Evolutionary conservation across 2,113 vertebrate species (phyloP).

Genomic region (Eulemur macaco): DNA sequence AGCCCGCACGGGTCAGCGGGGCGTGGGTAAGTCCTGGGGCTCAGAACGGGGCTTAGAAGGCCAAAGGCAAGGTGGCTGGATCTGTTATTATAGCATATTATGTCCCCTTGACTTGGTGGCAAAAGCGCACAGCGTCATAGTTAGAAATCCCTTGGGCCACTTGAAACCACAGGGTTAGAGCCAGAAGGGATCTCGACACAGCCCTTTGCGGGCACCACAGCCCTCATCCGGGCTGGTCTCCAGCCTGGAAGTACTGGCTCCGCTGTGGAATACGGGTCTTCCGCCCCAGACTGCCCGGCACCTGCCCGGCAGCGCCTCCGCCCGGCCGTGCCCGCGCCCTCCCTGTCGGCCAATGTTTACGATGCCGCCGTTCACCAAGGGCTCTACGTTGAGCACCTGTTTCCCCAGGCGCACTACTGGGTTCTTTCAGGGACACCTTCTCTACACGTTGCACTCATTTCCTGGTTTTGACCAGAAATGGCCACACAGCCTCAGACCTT

Average conservation of each 20-base stretch:
- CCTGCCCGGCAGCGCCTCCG: too few relatives aligned
- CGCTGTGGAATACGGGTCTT: neutral
- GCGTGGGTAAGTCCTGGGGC: neutral
- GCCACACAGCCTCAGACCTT: rapidly evolving
- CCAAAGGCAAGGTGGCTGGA: neutral
- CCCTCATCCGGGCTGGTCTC: too few relatives aligned
- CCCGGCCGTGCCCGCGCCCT: neutral
- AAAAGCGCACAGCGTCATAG: neutral
- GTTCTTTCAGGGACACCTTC: neutral
- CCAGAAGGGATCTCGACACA: neutral
- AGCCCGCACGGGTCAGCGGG: neutral
- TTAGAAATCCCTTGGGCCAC: neutral
- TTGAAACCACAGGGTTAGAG: neutral
- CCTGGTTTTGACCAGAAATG: neutral
- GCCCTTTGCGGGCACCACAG: neutral
- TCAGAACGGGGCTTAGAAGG: neutral
- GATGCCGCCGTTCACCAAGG: neutral
- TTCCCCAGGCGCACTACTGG: too few relatives aligned
- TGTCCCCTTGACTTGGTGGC: neutral
- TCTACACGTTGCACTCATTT: neutral
- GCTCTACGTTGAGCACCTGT: neutral
- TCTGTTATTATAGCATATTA: rapidly evolving
- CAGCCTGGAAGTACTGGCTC: neutral
- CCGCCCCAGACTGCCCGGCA: neutral
- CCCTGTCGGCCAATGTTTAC: neutral